Base-by-base conservation (phyloP, 2,888 invertebrate genomes). In the Lycaena phlaeas region DNA sequence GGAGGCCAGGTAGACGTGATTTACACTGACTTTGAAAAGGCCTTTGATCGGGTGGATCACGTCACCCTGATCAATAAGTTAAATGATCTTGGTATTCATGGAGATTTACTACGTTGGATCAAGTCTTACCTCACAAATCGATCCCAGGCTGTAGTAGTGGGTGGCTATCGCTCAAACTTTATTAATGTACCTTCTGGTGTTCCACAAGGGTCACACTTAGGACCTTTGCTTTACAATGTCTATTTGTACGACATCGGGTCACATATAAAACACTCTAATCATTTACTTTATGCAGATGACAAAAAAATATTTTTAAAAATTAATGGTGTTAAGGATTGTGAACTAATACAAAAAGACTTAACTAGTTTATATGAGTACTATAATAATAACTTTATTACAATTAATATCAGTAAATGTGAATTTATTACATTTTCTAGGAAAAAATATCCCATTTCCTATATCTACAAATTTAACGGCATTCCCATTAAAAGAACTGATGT, bases 1-100 rank as follows among this genome's bases (percentile, higher is more conserved):
- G 26, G 15, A 9, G 15, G 12, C 6, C 53, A 52, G 39, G 46
- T 51, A 3, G 50, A 52, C 34, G 48, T 48, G 5, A 44, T 56
- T 10, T 55, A 55, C 26, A 53, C 54, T 1, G 55, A 57, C 36
- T 50, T 54, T 29, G 42, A 46, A 5, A 50, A 53, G 41, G 53
- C 52, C 6, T 54, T 53, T 41, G 52, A 55, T 36, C 44, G 42
- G 3, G 47, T 54, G 7, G 42, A 43, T 25, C 47, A 50, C 14
- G 12, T 12, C 9, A 47, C 46, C 10, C 27, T 50, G 1, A 14
- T 50, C 3, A 36, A 27, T 10, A 48, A 50, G 15, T 30, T 48
- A 3, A 9, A 29, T 2, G 22, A 36, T 2, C 31, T 45, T 5
- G 44, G 46, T 12, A 44, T 47, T 5, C 41, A 31, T n/a, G 47